Conservation (phyloP, 2,888 invertebrate genomes). For the Thymelicus sylvestris region DNA sequence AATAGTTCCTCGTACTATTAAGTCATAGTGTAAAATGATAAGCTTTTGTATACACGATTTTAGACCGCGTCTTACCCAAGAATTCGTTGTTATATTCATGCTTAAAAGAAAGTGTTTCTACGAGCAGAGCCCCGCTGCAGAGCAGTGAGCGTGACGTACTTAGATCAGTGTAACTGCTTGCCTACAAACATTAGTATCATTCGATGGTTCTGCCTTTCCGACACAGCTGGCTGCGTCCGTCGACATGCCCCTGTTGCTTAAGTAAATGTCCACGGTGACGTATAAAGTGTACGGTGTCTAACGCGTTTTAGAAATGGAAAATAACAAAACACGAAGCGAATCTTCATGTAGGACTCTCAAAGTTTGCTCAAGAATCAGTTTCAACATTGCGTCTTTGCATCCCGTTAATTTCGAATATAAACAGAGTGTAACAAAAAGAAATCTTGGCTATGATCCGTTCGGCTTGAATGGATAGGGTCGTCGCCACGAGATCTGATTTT, state of each 20-base stretch:
- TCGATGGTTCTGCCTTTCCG: slow-evolving; percentile 68
- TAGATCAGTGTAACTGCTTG: slow-evolving; percentile 56
- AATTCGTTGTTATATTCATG: slow-evolving; percentile 50
- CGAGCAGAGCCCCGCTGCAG: slow-evolving; percentile 49
- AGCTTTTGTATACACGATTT: background rate
- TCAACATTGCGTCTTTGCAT: slow-evolving; percentile 48
- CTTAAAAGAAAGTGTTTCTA: slow-evolving; percentile 78
- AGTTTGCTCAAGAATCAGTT: slow-evolving; percentile 36
- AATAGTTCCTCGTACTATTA: slow-evolving; percentile 47
- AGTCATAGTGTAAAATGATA: background rate
- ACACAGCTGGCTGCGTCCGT: slow-evolving; percentile 68
- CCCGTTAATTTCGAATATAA: slow-evolving; percentile 53
- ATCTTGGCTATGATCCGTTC: slow-evolving; percentile 72
- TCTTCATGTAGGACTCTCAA: background rate
- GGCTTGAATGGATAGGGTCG: slow-evolving; percentile 81
- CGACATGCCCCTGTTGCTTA: slow-evolving; percentile 61
- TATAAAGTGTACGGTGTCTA: slow-evolving; percentile 21
- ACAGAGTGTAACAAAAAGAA: slow-evolving; percentile 79
- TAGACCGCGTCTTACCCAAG: background rate
- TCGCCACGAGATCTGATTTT: slow-evolving; percentile 76
- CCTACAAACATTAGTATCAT: slow-evolving; percentile 63
- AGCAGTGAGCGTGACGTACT: slow-evolving; percentile 68
- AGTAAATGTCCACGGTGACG: slow-evolving; percentile 34
- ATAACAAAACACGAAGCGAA: background rate
- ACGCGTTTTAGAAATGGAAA: slow-evolving; percentile 5